These are phyloP conservation scores for Tillus elongatus DNA, from an alignment of 2,888 invertebrate genomes.

Conservation along the genomic window DNA sequence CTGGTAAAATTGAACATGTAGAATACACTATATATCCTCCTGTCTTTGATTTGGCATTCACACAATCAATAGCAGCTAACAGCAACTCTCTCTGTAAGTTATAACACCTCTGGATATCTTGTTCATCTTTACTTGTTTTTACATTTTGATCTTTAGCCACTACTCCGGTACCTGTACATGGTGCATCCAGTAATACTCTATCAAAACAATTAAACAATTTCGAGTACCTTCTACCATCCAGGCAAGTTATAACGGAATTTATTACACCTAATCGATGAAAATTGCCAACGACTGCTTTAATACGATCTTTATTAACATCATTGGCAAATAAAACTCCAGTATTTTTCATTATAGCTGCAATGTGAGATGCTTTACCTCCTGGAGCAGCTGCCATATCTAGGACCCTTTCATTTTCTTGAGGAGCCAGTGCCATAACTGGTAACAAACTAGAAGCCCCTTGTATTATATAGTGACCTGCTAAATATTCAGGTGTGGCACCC, in stretches of 20 bases:
- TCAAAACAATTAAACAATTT: conserved; percentile 82
- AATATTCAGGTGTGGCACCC: conserved; percentile 97
- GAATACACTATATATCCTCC: conserved; percentile 98
- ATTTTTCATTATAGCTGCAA: conserved; percentile 96
- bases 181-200: conserved; percentile 91
- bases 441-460: conserved; percentile 95
- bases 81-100: conserved; percentile 88
- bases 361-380: conserved; percentile 97
- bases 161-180: conserved; percentile 97
- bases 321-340: conserved; percentile 95
- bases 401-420: conserved; percentile 89
- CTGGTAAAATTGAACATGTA: conserved; percentile 94
- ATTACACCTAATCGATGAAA: conserved; percentile 92
- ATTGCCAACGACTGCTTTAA: conserved; percentile 90
- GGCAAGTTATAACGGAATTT: conserved; percentile 80
- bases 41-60: conserved; percentile 81
- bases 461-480: conserved; percentile 95
- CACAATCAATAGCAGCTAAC: conserved; percentile 92
- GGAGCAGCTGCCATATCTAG: conserved; percentile 98
- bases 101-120: conserved; percentile 83
- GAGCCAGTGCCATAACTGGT: conserved; percentile 96
- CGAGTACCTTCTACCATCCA: conserved; percentile 83
- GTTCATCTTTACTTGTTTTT: conserved; percentile 82
- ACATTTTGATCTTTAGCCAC: conserved; percentile 96
- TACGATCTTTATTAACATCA: conserved; percentile 82